Conservation (phyloP, 2,113 vertebrate genomes). For the Rafetus swinhoei region DNA sequence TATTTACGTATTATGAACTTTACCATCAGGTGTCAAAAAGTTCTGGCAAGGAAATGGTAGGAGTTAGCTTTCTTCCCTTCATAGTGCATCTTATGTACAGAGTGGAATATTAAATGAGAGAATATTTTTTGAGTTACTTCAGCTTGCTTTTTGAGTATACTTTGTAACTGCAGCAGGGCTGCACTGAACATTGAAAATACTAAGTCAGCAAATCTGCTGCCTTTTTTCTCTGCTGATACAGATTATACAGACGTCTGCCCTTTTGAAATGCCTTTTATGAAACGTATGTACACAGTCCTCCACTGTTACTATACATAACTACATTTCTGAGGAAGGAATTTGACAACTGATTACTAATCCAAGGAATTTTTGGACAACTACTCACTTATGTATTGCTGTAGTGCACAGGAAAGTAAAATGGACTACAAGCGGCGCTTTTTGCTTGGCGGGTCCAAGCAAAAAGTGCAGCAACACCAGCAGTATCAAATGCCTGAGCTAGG, state of each 20-base stretch:
- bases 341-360: constrained; percentile 63
- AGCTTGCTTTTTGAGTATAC: constrained; percentile 64
- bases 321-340: constrained; percentile 67
- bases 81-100: constrained; percentile 29
- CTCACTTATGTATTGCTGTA: constrained; percentile 98
- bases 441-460: constrained; percentile 99
- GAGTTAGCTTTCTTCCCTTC: constrained; percentile 33
- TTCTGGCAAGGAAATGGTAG: constrained; percentile 59
- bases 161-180: constrained; percentile 84
- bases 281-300: constrained; percentile 81
- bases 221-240: constrained; percentile 72
- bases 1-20: constrained; percentile 69
- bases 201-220: constrained; percentile 72
- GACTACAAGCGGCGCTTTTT: constrained; percentile 99
- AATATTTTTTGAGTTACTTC: not conserved
- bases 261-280: constrained; percentile 90
- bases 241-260: constrained; percentile 77
- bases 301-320: constrained; percentile 84
- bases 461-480: constrained; percentile 98
- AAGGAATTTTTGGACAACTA: constrained; percentile 64
- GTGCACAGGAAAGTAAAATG: constrained; percentile 98
- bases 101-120: constrained; percentile 48
- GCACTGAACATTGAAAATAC: constrained; percentile 76
- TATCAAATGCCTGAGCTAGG: constrained; percentile 96
- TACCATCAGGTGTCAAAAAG: constrained; percentile 46